Percentiles rank a stretch among this genome's conserved stretches.
These are phyloP conservation scores for Misgurnus anguillicaudatus DNA, from an alignment of 2,113 vertebrate genomes.

Conservation along the genomic window DNA sequence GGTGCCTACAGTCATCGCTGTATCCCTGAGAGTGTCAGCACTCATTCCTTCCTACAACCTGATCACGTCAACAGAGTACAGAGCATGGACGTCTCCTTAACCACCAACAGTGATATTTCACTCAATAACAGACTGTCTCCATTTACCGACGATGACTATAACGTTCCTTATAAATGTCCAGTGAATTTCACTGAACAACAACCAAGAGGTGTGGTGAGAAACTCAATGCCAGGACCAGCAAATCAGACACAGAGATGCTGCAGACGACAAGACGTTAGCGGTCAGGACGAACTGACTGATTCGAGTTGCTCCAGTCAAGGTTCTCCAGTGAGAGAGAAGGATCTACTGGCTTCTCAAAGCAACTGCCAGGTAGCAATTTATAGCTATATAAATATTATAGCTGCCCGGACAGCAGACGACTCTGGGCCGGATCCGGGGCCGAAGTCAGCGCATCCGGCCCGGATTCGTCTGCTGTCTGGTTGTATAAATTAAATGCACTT, in stretches of 20 bases:
- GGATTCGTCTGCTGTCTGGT: too few relatives aligned
- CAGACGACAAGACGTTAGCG: conserved; percentile 74
- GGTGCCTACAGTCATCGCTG: conserved; percentile 75
- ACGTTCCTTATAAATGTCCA: conserved; percentile 67
- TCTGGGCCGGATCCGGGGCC: too few relatives aligned
- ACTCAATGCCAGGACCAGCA: conserved; percentile 74
- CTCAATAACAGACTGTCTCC: conserved; percentile 69
- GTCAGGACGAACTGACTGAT: conserved; percentile 63
- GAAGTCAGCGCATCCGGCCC: too few relatives aligned
- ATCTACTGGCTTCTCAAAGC: conserved; percentile 49
- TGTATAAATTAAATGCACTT: neutral
- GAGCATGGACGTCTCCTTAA: conserved; percentile 72
- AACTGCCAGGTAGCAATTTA: conserved; percentile 70
- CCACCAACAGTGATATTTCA: conserved; percentile 54
- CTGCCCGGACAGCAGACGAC: too few relatives aligned
- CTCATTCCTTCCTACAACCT: conserved; percentile 53
- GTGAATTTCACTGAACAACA: conserved; percentile 60
- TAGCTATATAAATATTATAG: neutral
- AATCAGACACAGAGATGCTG: conserved; percentile 76
- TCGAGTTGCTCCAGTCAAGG: conserved; percentile 61
- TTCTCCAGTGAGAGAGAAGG: conserved; percentile 43
- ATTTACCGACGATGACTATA: conserved; percentile 61
- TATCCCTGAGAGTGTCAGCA: conserved; percentile 43
- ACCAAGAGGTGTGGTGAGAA: conserved; percentile 72
- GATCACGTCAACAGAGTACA: conserved; percentile 65